phyloP scores from a whole-genome alignment of 1,140 invertebrate species.

The Sarcophaga bullata region DNA sequence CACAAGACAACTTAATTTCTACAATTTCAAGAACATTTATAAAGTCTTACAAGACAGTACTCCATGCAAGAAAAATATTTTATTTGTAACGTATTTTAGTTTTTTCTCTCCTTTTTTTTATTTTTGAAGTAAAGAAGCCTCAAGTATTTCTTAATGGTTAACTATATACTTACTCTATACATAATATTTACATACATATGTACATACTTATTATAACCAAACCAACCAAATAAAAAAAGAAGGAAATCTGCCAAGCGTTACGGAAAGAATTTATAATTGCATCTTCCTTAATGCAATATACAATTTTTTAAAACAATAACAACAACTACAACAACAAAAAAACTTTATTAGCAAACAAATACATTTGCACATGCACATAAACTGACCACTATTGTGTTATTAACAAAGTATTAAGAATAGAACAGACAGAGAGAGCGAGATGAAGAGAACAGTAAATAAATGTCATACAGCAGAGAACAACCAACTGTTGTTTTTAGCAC shows the following conservation, averaged over 20 bases:
- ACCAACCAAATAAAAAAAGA: not conserved
- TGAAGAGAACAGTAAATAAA: not conserved
- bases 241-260: conserved; percentile 29
- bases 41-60: too few relatives aligned
- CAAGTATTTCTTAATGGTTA: conserved; percentile 3
- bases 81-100: not conserved
- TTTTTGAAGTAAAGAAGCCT: conserved; percentile 29
- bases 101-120: not conserved
- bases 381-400: not conserved
- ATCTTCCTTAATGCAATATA: conserved; percentile 27
- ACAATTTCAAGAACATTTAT: too few relatives aligned
- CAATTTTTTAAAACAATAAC: conserved; percentile 21
- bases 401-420: not conserved
- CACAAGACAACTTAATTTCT: too few relatives aligned
- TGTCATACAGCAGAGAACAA: not conserved
- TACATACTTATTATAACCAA: too few relatives aligned
- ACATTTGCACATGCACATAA: not conserved
- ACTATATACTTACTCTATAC: too few relatives aligned
- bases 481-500: not conserved
- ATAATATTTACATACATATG: too few relatives aligned
- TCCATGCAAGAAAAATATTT: too few relatives aligned
- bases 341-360: not conserved
- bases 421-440: not conserved
- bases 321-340: not conserved
- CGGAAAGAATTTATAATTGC: conserved; percentile 17